Evolutionary conservation across 2,797 vertebrate genomes (phyloP).

Genomic region (Catharus ustulatus): DNA sequence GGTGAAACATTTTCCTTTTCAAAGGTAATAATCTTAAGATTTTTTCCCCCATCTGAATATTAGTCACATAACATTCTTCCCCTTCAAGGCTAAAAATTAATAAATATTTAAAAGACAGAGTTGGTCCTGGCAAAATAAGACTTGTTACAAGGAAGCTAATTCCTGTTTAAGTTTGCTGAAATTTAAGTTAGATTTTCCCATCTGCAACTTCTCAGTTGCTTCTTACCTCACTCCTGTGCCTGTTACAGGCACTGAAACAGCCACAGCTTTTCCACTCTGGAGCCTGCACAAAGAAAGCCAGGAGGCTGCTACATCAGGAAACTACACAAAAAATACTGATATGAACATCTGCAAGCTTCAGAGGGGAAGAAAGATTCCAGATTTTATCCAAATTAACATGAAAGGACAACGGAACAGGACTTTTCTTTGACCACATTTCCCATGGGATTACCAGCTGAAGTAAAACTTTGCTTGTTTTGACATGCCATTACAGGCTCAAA

Average conservation of each 20-base stretch:
- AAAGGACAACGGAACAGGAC: constrained; percentile 4
- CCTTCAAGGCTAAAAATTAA: constrained; percentile 18
- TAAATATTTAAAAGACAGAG: constrained; percentile 47
- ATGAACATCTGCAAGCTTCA: constrained; percentile 34
- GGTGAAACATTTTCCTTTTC: constrained; percentile 13
- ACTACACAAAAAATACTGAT: neutral
- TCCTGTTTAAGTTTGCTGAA: constrained; percentile 9
- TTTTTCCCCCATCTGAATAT: neutral
- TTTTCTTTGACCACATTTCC: constrained; percentile 27
- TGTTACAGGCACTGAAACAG: neutral
- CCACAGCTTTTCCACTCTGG: neutral
- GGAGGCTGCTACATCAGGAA: constrained; percentile 3
- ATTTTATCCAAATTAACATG: constrained; percentile 42
- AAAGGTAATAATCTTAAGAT: neutral
- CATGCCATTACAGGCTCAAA: constrained; percentile 19
- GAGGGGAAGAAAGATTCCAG: constrained; percentile 8
- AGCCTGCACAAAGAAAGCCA: constrained; percentile 30
- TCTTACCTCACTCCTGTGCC: neutral
- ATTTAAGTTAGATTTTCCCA: neutral
- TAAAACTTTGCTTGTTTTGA: neutral
- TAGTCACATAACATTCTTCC: neutral
- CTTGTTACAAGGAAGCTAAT: constrained; percentile 8
- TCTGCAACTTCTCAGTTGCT: neutral
- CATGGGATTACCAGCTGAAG: constrained; percentile 25
- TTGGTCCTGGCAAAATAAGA: constrained; percentile 46